A percentile compares a stretch with the other conserved stretches of the same genome.
Conservation (phyloP, 2,888 invertebrate genomes). For the Drosophila putrida region DNA sequence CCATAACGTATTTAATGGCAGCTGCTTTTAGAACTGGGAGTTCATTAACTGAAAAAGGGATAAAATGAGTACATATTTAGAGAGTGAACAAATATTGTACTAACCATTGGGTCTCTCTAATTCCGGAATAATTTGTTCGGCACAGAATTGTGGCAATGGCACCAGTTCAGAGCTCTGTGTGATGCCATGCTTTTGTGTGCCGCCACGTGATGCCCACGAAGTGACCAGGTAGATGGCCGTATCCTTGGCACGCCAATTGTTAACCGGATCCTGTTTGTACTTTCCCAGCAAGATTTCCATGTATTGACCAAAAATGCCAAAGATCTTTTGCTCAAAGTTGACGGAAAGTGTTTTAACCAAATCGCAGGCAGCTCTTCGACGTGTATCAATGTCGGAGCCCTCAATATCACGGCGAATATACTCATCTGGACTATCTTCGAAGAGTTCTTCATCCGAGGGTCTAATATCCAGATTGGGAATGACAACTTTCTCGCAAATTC, state of each 20-base stretch:
- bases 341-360: constrained; percentile 95
- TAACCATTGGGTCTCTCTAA: constrained; percentile 90
- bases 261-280: constrained; percentile 90
- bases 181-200: constrained; percentile 95
- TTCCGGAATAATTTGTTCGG: constrained; percentile 94
- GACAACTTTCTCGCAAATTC: constrained; percentile 98
- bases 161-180: constrained; percentile 96
- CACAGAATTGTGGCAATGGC: constrained; percentile 94
- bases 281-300: constrained; percentile 88
- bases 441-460: constrained; percentile 97
- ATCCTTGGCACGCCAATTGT: constrained; percentile 97
- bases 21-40: constrained; percentile 97
- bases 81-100: constrained; percentile 21
- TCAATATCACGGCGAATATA: constrained; percentile 98
- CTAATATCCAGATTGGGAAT: constrained; percentile 99
- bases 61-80: too few species aligned
- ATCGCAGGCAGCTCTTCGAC: constrained; percentile 98
- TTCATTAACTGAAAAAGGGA: constrained; percentile 89
- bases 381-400: constrained; percentile 98
- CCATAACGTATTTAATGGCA: constrained; percentile 98
- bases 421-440: constrained; percentile 99
- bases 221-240: constrained; percentile 98
- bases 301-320: constrained; percentile 94
- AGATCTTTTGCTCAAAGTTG: constrained; percentile 95
- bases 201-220: constrained; percentile 95